Base-by-base conservation (phyloP, 2,797 vertebrate genomes). In the Melanotaenia nigrans region DNA sequence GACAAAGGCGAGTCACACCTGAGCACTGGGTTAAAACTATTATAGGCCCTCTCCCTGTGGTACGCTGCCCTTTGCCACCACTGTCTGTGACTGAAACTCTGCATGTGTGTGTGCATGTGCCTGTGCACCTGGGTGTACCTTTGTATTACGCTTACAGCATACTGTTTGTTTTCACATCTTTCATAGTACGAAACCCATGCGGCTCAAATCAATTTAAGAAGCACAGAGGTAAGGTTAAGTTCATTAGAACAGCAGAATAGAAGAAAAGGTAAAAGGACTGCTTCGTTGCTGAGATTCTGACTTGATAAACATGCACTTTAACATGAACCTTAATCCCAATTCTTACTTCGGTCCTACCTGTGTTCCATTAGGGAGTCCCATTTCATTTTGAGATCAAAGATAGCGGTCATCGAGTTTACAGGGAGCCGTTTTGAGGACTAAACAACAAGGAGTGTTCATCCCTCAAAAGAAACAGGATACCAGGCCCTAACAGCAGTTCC, bases 1-100 rank as follows among this genome's bases (percentile, higher is more conserved):
- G 92, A 94, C 94, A 94, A 94, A 94, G 92, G 93, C 82, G 65
- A 92, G 89, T 90, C 90, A 88, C 93, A 94, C 93, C 93, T 94
- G 92, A 94, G 91, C 66, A 79, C 92, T 78, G 90, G 93, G 94
- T 94, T 94, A 93, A 94, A 94, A 92, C 94, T 92, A 94, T 93
- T 93, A 94, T 91, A 88, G 89, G 87, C 85, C 79, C 65, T 86
- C 86, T 92, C 93, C 92, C 92, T 85, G 90, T 68, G 90, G 87
- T 85, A 90, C 86, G 49, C 87, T 92, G 90, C 75, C 92, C 92
- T 93, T 90, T 92, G 91, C 88, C 90, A 87, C 85, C 68, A 58
- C 84, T 87, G 89, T 89, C 85, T 90, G 80, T 38, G 86, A 89
- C 78, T 84, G 81, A 82, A 87, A 78, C 80, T 69, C 53, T 81